Percentiles rank a stretch among this genome's conserved stretches.
phyloP scores from a whole-genome alignment of 2,888 invertebrate species.

The Xanthostigma xanthostigma region DNA sequence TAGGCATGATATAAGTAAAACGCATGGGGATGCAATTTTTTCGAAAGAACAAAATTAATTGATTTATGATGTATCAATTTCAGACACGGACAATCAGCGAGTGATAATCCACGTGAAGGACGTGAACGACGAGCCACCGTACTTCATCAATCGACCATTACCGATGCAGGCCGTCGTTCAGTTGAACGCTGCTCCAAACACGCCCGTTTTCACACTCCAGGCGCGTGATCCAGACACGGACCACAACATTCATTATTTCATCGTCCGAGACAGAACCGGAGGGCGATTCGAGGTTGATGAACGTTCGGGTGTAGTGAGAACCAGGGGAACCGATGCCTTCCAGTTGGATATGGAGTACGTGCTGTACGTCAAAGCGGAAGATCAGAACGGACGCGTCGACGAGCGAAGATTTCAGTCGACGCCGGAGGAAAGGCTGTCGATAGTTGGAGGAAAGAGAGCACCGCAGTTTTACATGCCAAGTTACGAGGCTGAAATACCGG shows the following conservation, averaged over 20 bases:
- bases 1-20: too few relatives aligned
- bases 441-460: slow-evolving; percentile 92
- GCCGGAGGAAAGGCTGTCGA: slow-evolving; percentile 79
- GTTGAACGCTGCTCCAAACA: slow-evolving; percentile 86
- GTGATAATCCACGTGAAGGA: slow-evolving; percentile 91
- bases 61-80: slow-evolving; percentile 19
- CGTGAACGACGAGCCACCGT: slow-evolving; percentile 92
- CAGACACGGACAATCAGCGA: slow-evolving; percentile 89
- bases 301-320: slow-evolving; percentile 81
- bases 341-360: slow-evolving; percentile 95
- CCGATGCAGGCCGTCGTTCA: slow-evolving; percentile 98
- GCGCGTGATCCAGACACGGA: slow-evolving; percentile 94
- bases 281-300: slow-evolving; percentile 76
- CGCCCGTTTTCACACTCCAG: slow-evolving; percentile 92
- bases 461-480: slow-evolving; percentile 95
- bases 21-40: too few relatives aligned
- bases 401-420: slow-evolving; percentile 82
- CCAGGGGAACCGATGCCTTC: slow-evolving; percentile 80
- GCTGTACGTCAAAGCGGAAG: slow-evolving; percentile 89
- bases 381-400: slow-evolving; percentile 86
- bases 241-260: slow-evolving; percentile 91
- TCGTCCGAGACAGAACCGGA: slow-evolving; percentile 78
- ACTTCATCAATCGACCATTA: slow-evolving; percentile 90
- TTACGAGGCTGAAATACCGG: slow-evolving; percentile 90
- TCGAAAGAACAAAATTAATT: neutral